phyloP scores from a whole-genome alignment of 2,113 vertebrate genomes.

The Cinclus mexicanus region DNA sequence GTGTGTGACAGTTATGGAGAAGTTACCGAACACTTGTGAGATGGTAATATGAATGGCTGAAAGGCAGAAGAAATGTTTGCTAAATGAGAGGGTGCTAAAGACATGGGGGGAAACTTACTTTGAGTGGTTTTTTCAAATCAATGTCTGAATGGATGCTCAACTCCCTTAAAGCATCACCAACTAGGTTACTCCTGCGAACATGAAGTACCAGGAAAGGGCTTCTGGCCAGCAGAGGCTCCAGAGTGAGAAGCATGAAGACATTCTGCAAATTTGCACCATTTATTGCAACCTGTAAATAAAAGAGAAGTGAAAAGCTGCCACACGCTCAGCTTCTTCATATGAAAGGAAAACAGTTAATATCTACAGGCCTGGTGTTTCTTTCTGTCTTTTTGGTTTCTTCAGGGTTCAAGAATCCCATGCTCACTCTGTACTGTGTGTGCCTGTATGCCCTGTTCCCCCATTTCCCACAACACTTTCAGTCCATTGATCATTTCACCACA shows the following conservation, averaged over 20 bases:
- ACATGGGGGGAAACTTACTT: constrained; percentile 74
- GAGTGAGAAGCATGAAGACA: constrained; percentile 94
- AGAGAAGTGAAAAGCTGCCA: neutral
- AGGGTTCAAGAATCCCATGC: neutral
- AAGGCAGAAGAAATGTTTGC: neutral
- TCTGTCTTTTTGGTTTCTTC: neutral
- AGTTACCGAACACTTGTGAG: neutral
- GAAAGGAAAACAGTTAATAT: neutral
- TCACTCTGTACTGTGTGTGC: neutral
- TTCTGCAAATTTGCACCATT: constrained; percentile 96
- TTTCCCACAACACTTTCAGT: neutral
- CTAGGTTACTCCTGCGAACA: constrained; percentile 89
- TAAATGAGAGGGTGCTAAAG: neutral
- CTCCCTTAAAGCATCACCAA: constrained; percentile 92
- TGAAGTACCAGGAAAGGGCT: constrained; percentile 95
- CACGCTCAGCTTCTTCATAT: neutral
- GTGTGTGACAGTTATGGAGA: neutral
- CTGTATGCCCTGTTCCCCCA: neutral
- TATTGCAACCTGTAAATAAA: constrained; percentile 86
- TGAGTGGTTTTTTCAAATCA: constrained; percentile 95
- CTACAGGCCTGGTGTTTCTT: neutral
- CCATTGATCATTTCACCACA: neutral
- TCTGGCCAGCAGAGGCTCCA: constrained; percentile 93
- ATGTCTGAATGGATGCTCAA: constrained; percentile 95
- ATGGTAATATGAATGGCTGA: neutral